Evolutionary conservation across 2,888 invertebrate genomes (phyloP).

Genomic region (Hartigia nigra): DNA sequence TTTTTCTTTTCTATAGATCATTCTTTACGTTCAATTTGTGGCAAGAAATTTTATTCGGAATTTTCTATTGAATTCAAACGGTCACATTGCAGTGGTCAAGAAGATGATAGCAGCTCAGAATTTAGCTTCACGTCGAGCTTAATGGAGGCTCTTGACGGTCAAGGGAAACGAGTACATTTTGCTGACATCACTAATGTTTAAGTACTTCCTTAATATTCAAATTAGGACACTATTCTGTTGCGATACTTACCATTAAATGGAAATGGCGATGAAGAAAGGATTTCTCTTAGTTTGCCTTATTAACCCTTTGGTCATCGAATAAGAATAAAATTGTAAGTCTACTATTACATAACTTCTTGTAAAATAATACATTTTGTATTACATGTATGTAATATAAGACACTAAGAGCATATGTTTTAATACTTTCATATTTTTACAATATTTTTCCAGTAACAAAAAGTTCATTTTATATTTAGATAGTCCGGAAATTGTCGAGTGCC

Average conservation of each 20-base stretch:
- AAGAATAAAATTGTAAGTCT: not conserved
- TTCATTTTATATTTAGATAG: not conserved
- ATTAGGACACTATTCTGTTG: not conserved
- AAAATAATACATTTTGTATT: not conserved
- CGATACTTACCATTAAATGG: not conserved
- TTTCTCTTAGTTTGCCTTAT: not conserved
- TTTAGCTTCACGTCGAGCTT: conserved; percentile 72
- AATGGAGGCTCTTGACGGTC: conserved; percentile 67
- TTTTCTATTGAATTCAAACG: not conserved
- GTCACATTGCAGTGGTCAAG: conserved; percentile 46
- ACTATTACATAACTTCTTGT: not conserved
- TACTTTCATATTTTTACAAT: not conserved
- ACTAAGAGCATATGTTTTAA: not conserved
- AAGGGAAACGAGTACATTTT: conserved; percentile 63
- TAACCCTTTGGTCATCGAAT: not conserved
- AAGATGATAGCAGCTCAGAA: conserved; percentile 60
- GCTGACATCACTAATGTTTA: conserved; percentile 33
- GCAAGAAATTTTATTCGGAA: not conserved
- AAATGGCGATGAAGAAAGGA: not conserved
- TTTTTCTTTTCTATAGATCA: not conserved
- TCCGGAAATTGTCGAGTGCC: not conserved
- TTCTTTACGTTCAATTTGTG: not conserved
- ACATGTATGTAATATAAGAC: not conserved
- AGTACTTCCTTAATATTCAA: not conserved
- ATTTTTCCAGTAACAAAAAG: not conserved